These are phyloP conservation scores for Drosophila ambigua DNA, from an alignment of 1,140 invertebrate species.

Conservation along the genomic window DNA sequence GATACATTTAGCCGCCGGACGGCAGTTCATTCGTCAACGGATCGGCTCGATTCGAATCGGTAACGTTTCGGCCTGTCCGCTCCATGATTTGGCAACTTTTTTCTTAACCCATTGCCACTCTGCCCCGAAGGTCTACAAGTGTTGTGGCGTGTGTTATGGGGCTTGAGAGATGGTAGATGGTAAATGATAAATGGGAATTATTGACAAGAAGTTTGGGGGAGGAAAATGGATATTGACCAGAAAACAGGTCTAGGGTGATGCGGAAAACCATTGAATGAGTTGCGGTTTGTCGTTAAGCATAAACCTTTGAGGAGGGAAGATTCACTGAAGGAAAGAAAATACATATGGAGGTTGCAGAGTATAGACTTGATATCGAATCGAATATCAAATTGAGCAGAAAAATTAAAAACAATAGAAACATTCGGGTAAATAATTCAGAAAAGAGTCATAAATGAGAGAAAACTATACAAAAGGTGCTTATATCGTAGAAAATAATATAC, in stretches of 20 bases:
- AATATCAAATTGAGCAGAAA: too few relatives aligned
- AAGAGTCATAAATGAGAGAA: too few relatives aligned
- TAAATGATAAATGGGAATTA: slow-evolving; percentile 31
- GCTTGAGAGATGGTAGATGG: neutral
- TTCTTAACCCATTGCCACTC: slow-evolving; percentile 17
- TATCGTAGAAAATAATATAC: too few relatives aligned
- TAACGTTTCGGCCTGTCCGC: neutral
- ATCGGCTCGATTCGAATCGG: neutral
- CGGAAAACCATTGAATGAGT: neutral
- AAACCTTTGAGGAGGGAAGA: too few relatives aligned
- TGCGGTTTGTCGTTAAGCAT: too few relatives aligned
- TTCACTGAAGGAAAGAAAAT: too few relatives aligned
- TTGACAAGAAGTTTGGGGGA: neutral
- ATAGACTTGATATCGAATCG: too few relatives aligned
- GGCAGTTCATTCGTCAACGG: slow-evolving; percentile 13
- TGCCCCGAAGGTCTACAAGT: slow-evolving; percentile 15
- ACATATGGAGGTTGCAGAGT: too few relatives aligned
- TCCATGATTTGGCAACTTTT: slow-evolving; percentile 60
- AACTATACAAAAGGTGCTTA: too few relatives aligned
- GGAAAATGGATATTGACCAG: neutral
- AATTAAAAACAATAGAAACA: neutral
- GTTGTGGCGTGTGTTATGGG: slow-evolving; percentile 32
- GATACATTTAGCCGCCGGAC: slow-evolving; percentile 41
- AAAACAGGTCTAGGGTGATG: neutral
- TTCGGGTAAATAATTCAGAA: too few relatives aligned